Conservation (phyloP, 2,888 invertebrate species). For the Maniola hyperantus region DNA sequence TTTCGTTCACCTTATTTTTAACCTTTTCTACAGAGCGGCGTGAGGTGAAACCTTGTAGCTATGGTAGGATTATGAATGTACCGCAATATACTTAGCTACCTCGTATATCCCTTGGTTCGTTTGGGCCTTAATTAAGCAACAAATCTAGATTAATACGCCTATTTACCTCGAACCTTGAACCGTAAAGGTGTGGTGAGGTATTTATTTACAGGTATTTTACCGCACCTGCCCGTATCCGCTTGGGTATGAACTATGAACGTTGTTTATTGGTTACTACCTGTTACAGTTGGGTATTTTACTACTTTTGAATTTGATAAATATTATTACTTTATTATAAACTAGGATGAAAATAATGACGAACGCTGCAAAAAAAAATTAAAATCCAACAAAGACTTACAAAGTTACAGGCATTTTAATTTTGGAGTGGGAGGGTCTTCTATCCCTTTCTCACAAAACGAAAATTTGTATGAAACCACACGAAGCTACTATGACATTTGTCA, state of each 20-base stretch:
- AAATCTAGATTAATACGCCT: constrained; percentile 15
- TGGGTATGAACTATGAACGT: neutral
- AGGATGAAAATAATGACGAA: too few relatives aligned
- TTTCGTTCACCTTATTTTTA: too few relatives aligned
- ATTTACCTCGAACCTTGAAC: constrained; percentile 11
- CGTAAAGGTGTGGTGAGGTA: constrained; percentile 1
- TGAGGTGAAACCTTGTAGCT: neutral
- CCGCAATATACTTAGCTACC: neutral
- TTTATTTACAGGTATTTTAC: constrained; percentile 5
- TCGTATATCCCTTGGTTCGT: neutral
- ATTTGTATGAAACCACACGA: too few relatives aligned
- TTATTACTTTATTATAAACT: too few relatives aligned
- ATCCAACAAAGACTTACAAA: too few relatives aligned
- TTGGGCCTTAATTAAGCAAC: constrained; percentile 12
- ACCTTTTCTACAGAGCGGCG: neutral
- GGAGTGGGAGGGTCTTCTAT: too few relatives aligned
- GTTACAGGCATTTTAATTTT: too few relatives aligned
- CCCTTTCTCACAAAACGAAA: too few relatives aligned
- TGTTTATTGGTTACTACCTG: neutral
- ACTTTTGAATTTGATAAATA: too few relatives aligned
- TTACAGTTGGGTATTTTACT: too few relatives aligned
- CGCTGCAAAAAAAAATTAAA: too few relatives aligned
- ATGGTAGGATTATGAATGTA: constrained; percentile 1
- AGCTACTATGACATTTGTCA: too few relatives aligned
- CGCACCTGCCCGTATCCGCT: constrained; percentile 8